Percentiles rank a stretch among this genome's conserved stretches.
Conservation (phyloP, 2,113 vertebrate genomes). For the Nibea albiflora region DNA sequence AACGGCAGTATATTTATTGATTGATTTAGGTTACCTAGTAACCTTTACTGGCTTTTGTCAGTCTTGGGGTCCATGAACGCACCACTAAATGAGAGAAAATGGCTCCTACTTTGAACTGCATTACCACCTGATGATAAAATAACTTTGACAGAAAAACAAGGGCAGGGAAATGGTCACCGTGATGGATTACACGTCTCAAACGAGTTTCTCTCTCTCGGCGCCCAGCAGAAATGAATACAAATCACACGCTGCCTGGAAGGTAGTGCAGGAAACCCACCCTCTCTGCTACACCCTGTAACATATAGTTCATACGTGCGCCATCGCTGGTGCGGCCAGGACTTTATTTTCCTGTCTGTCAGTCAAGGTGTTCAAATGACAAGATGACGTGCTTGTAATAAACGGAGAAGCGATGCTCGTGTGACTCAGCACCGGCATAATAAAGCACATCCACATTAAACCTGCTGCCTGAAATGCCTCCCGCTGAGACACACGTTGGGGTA, state of each 20-base stretch:
- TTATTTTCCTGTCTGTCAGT: constrained; percentile 9
- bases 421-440: neutral
- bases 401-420: constrained; percentile 11
- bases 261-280: neutral
- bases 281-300: no score
- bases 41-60: neutral
- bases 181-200: constrained; percentile 38
- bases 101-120: neutral
- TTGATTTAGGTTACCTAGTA: neutral
- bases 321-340: neutral
- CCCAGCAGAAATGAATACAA: constrained; percentile 26
- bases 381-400: constrained; percentile 26
- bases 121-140: constrained; percentile 30
- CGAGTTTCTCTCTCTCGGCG: neutral
- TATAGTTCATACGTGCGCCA: neutral
- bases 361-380: neutral
- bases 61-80: neutral
- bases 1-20: neutral
- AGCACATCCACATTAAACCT: constrained; percentile 33
- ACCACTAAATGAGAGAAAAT: constrained; percentile 13
- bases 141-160: constrained; percentile 21
- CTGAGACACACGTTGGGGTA: constrained; percentile 53
- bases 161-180: constrained; percentile 7
- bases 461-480: constrained; percentile 23
- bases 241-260: constrained; percentile 19